Evolutionary conservation across 2,113 vertebrate species (phyloP), one percentile per base, ranked within the genome.

Genomic region (Sapajus apella): DNA sequence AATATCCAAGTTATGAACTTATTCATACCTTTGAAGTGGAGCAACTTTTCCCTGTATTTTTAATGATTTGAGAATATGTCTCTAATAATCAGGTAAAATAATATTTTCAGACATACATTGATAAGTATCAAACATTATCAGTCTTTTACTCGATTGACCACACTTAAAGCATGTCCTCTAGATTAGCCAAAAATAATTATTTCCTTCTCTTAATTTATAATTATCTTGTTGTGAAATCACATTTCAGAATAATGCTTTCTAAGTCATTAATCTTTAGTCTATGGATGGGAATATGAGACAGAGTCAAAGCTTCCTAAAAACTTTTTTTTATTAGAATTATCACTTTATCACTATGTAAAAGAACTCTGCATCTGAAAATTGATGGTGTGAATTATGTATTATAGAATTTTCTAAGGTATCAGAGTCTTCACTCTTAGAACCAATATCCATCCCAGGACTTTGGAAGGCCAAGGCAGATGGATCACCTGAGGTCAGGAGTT

Each of bases 31-130:
- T 75, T 72, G 12, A 68, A 45, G 5, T 13, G 66, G 1, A 91
- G 25, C 8, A 84, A 95, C 30, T 70, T 96, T 94, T 91, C n/a
- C 20, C 13, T 91, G 88, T 37, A 77, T 82, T 92, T 91, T 96
- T 86, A 64, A 84, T 75, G 8, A 64, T 45, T 7, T 79, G 68
- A 85, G 72, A 87, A 58, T 3, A 13, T 90, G 2, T 83, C 84
- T 92, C 52, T 87, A 89, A 87, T 80, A 80, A n/a, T 6, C 9
- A 52, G 21, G 25, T 76, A 87, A 91, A 94, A 76, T 40, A 79
- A n/a, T 5, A 47, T 55, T 90, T 91, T 58, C 40, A 84, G 56
- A 52, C 68, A 47, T 45, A 66, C 8, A 40, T 40, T 35, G 9
- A 12, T 87, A 87, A 80, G 18, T 73, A 79, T 52, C n/a, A 82